Evolutionary conservation across 2,797 vertebrate species (phyloP).

Genomic region (Synaphobranchus kaupii): DNA sequence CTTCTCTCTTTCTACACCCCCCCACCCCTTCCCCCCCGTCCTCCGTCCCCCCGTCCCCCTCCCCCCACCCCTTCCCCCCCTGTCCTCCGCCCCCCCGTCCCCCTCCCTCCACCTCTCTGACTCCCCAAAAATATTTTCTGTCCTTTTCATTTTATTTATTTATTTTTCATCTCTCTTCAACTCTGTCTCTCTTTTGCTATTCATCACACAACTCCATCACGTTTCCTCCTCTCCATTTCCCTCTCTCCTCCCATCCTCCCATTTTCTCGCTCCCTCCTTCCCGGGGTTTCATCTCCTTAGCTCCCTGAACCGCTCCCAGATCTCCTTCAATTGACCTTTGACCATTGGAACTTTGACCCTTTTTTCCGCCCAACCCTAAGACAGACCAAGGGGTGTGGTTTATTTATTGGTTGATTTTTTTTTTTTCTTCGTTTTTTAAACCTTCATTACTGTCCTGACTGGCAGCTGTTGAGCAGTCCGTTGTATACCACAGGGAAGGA

Average conservation of each 20-base stretch:
- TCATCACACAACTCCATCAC: background rate
- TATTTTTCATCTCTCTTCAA: background rate
- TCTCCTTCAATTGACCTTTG: constrained; percentile 66
- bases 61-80: background rate
- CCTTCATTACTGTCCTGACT: background rate
- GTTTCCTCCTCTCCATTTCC: background rate
- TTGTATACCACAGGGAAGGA: background rate
- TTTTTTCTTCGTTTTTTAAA: background rate
- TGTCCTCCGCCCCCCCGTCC: background rate
- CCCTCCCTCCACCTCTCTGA: background rate
- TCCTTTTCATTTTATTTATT: background rate
- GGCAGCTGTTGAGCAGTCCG: background rate
- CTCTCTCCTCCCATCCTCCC: background rate
- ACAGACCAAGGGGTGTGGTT: constrained; percentile 16
- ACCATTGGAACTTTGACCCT: constrained; percentile 28
- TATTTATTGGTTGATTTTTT: constrained; percentile 19
- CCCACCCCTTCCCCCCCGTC: constrained; percentile 17
- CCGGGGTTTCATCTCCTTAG: constrained; percentile 44
- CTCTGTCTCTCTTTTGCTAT: background rate
- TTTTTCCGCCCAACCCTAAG: constrained; percentile 33
- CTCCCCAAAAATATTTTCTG: background rate
- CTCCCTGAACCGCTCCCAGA: constrained; percentile 72
- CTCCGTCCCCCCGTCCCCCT: background rate
- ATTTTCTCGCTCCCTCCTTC: background rate
- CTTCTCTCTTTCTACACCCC: constrained; percentile 30